phyloP scores from a whole-genome alignment of 2,888 invertebrate genomes.

The Lepidonotus clava region DNA sequence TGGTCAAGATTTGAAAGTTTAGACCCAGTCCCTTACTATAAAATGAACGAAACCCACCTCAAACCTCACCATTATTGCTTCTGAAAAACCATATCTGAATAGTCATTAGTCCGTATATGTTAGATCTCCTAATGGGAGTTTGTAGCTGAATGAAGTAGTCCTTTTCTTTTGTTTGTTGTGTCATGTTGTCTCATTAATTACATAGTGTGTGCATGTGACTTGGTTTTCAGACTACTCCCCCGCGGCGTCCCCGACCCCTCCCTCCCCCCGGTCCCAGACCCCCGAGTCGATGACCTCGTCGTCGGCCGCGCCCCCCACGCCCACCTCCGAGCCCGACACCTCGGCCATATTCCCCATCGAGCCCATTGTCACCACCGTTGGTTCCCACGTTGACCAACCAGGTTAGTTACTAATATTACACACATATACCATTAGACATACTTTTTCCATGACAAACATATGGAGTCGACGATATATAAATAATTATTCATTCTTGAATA shows the following conservation, averaged over 20 bases:
- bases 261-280: slow-evolving; percentile 16
- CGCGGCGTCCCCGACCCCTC: slow-evolving; percentile 39
- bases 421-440: no score
- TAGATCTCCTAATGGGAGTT: neutral
- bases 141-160: no score
- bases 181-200: neutral
- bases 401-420: slow-evolving; percentile 45
- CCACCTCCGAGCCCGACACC: slow-evolving; percentile 28
- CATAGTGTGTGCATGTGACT: slow-evolving; percentile 31
- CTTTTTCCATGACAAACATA: no score
- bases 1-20: neutral
- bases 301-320: neutral
- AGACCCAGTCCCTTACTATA: no score
- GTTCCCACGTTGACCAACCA: slow-evolving; percentile 49
- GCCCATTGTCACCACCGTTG: slow-evolving; percentile 44
- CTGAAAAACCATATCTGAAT: neutral
- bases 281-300: neutral
- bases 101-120: no score
- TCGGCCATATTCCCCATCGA: slow-evolving; percentile 50
- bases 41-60: no score
- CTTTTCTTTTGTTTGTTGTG: no score
- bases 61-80: neutral
- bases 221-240: slow-evolving; percentile 48
- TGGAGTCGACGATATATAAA: no score
- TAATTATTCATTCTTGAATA: no score